Percentiles rank a stretch among this genome's conserved stretches.
Evolutionary conservation across 2,113 vertebrate species (phyloP).

Genomic region (Ivindomyrus marchei): DNA sequence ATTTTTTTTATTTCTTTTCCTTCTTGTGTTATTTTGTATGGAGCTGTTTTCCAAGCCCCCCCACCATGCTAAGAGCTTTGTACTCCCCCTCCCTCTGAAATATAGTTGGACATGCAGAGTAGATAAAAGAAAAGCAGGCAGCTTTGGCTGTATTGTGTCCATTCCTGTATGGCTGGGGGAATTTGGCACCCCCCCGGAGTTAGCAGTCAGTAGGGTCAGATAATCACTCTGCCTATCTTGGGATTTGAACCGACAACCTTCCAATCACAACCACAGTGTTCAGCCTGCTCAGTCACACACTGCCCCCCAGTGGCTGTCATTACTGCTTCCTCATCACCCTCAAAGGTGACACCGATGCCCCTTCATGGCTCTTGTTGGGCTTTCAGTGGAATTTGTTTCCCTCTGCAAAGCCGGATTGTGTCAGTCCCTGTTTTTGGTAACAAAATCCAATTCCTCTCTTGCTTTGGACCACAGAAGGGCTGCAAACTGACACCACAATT

Average conservation of each 20-base stretch:
- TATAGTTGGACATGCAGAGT: neutral
- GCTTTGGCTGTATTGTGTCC: neutral
- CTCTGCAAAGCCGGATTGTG: neutral
- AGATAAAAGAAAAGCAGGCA: neutral
- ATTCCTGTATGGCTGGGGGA: neutral
- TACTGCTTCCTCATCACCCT: neutral
- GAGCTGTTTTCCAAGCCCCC: neutral
- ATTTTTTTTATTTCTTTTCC: neutral
- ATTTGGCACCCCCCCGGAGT: neutral
- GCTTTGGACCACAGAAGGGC: neutral
- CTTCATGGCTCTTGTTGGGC: neutral
- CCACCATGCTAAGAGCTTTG: neutral
- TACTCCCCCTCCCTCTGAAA: neutral
- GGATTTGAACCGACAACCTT: neutral
- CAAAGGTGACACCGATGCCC: neutral
- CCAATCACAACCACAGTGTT: neutral
- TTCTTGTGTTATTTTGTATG: neutral
- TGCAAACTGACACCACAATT: neutral
- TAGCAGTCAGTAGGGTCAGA: neutral
- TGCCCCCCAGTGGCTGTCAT: neutral
- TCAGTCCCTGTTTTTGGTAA: neutral
- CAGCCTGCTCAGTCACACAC: neutral
- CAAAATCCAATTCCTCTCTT: neutral
- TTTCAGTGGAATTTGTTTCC: neutral
- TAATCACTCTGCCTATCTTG: neutral